phyloP scores from a whole-genome alignment of 2,797 vertebrate genomes.

The Coluber constrictor region DNA sequence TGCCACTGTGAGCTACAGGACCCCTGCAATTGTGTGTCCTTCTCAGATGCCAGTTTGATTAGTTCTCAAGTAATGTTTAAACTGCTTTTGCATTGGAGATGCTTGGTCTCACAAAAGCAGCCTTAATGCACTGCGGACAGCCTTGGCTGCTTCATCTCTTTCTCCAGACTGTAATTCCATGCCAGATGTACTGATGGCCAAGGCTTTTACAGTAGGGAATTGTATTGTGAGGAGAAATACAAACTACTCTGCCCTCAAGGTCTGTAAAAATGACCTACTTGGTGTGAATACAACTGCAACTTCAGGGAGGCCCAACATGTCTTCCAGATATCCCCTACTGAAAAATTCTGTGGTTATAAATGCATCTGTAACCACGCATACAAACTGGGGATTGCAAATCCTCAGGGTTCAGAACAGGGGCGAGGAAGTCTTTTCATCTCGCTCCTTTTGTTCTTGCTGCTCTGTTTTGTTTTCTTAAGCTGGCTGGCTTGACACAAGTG shows the following conservation, averaged over 20 bases:
- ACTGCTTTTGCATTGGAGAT: slow-evolving; percentile 22
- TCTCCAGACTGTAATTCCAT: slow-evolving; percentile 26
- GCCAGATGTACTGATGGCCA: slow-evolving; percentile 15
- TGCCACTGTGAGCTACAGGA: slow-evolving; percentile 11
- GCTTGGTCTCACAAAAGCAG: slow-evolving; percentile 15
- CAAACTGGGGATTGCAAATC: not conserved
- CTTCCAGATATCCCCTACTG: slow-evolving; percentile 40
- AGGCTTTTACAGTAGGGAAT: slow-evolving; percentile 29
- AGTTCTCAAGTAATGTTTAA: slow-evolving; percentile 26
- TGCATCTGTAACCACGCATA: not conserved
- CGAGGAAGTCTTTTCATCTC: slow-evolving; percentile 36
- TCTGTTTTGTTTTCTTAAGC: slow-evolving; percentile 14
- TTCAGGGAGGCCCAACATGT: slow-evolving; percentile 37
- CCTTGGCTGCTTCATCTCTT: slow-evolving; percentile 14
- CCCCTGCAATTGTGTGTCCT: slow-evolving; percentile 11
- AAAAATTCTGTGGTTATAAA: slow-evolving; percentile 29
- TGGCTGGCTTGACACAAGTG: slow-evolving; percentile 36
- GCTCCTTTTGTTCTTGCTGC: slow-evolving; percentile 35
- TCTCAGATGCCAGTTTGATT: slow-evolving; percentile 11
- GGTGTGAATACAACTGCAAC: not conserved
- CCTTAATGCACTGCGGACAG: slow-evolving; percentile 2
- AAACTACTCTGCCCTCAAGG: slow-evolving; percentile 38
- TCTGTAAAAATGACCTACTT: slow-evolving; percentile 2
- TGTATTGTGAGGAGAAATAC: not conserved
- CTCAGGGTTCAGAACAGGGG: slow-evolving; percentile 35